A percentile compares a stretch with the other conserved stretches of the same genome.
These are phyloP conservation scores for Eulemur albifrons DNA, from an alignment of 2,797 vertebrate genomes.

Conservation along the genomic window DNA sequence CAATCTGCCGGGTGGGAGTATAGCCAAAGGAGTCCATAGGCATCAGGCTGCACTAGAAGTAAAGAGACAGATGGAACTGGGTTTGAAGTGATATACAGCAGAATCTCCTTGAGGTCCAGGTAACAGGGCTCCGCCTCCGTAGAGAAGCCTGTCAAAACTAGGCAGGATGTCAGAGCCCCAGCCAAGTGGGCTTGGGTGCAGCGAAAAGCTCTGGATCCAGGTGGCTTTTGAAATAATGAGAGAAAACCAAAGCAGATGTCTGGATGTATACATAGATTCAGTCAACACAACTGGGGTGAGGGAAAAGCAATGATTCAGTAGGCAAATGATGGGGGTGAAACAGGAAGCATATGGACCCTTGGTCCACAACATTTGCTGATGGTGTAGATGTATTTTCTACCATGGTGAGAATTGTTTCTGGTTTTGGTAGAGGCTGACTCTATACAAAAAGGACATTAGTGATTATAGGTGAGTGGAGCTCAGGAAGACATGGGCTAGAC, in stretches of 20 bases:
- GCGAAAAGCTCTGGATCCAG: neutral
- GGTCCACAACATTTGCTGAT: neutral
- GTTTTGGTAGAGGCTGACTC: neutral
- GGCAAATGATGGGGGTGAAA: neutral
- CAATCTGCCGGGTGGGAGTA: slow-evolving; percentile 41
- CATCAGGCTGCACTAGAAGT: slow-evolving; percentile 10
- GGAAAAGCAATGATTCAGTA: neutral
- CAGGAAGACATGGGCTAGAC: neutral
- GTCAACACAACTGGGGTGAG: neutral
- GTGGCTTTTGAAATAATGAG: slow-evolving; percentile 30
- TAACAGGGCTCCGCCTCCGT: slow-evolving; percentile 23
- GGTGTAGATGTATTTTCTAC: neutral
- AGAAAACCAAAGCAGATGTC: slow-evolving; percentile 51
- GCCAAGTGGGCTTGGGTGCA: slow-evolving; percentile 12
- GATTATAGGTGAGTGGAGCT: neutral
- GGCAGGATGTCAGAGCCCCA: neutral
- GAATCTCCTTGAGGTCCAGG: slow-evolving; percentile 26
- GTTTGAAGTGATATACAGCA: slow-evolving; percentile 53
- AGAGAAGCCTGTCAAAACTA: slow-evolving; percentile 38
- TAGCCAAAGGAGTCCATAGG: slow-evolving; percentile 44
- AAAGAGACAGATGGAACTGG: slow-evolving; percentile 30
- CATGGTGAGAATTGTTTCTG: neutral
- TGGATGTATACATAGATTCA: neutral
- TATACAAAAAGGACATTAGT: neutral
- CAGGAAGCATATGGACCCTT: neutral